phyloP scores from a whole-genome alignment of 2,797 vertebrate species.

The Coracias cyanogaster region DNA sequence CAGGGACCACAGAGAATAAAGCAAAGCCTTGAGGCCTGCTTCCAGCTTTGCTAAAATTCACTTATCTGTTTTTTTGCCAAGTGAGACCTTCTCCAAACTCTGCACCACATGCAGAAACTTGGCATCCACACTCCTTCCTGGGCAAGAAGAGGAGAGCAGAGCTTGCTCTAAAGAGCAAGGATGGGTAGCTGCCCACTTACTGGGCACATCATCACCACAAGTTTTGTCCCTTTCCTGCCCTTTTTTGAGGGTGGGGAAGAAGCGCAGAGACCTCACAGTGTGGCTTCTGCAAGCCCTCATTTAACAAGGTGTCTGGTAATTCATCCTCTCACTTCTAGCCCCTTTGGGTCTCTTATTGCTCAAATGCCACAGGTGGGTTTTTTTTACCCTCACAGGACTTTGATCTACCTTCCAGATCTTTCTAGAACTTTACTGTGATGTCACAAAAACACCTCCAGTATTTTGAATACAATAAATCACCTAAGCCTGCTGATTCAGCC shows the following conservation, averaged over 20 bases:
- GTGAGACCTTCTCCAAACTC: background rate
- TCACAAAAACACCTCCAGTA: background rate
- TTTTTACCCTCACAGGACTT: background rate
- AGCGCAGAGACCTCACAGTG: background rate
- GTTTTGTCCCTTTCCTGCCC: background rate
- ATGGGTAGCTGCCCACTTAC: background rate
- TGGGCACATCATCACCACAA: rapidly evolving
- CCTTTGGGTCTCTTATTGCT: background rate
- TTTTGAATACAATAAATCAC: background rate
- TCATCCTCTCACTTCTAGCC: background rate
- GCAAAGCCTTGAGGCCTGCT: background rate
- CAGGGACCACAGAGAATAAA: background rate
- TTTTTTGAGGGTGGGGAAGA: background rate
- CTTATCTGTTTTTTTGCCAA: background rate
- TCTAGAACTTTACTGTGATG: background rate
- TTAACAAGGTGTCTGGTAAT: background rate
- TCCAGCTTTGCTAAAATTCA: background rate
- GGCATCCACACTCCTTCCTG: background rate
- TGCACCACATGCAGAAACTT: rapidly evolving
- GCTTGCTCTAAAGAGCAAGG: background rate
- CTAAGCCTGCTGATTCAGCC: background rate
- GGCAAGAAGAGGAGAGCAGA: background rate
- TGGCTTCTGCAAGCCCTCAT: background rate
- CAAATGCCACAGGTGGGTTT: background rate
- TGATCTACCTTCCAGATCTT: background rate